Percentiles rank a stretch among this genome's conserved stretches.
phyloP scores from a whole-genome alignment of 1,140 invertebrate genomes.

The Musca domestica region DNA sequence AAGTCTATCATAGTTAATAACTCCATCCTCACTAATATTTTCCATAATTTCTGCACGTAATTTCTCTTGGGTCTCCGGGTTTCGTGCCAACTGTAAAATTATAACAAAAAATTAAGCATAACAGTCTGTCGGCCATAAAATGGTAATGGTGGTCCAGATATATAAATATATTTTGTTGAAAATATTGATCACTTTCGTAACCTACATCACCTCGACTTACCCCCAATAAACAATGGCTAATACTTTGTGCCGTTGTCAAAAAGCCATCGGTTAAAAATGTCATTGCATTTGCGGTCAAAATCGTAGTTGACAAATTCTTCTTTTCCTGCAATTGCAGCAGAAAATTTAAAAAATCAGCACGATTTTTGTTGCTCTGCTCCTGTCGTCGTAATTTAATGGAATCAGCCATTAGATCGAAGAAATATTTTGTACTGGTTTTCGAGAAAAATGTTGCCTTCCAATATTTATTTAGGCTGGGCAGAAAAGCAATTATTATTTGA shows the following conservation, averaged over 20 bases:
- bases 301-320: constrained; percentile 1
- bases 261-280: constrained; percentile 44
- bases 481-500: constrained; percentile 29
- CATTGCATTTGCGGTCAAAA: not conserved
- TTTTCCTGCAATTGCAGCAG: constrained; percentile 38
- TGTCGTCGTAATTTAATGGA: constrained; percentile 39
- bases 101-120: too few relatives aligned
- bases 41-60: constrained; percentile 30
- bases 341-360: constrained; percentile 38
- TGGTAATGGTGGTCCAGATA: too few relatives aligned
- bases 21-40: too few relatives aligned
- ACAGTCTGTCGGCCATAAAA: too few relatives aligned
- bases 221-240: constrained; percentile 16
- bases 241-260: constrained; percentile 19
- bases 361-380: constrained; percentile 8
- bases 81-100: not conserved
- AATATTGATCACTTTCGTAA: too few relatives aligned
- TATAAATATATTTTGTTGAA: too few relatives aligned
- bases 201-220: too few relatives aligned
- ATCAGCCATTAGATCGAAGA: constrained; percentile 38
- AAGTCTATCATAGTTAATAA: constrained; percentile 42
- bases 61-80: constrained; percentile 31
- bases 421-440: constrained; percentile 35
- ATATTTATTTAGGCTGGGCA: constrained; percentile 31
- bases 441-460: constrained; percentile 35